phyloP scores from a whole-genome alignment of 2,888 invertebrate genomes.

The Oscheius sp. region DNA sequence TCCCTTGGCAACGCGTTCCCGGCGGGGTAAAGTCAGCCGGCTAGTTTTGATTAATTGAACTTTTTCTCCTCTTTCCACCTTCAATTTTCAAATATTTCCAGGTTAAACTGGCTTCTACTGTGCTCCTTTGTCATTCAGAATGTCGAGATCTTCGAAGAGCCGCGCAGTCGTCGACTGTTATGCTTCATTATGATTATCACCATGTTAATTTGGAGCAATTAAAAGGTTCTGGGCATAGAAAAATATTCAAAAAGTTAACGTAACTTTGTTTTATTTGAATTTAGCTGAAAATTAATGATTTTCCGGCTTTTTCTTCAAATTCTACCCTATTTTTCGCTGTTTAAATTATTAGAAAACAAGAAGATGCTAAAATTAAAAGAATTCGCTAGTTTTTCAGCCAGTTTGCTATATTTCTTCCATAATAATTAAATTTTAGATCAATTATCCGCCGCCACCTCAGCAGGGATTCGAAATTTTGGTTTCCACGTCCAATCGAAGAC shows the following conservation, averaged over 20 bases:
- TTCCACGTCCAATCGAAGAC: slow-evolving; percentile 55
- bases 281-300: no score
- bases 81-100: background rate
- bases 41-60: background rate
- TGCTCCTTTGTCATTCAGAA: slow-evolving; percentile 51
- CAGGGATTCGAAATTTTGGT: slow-evolving; percentile 49
- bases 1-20: slow-evolving; percentile 10
- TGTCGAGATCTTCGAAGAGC: slow-evolving; percentile 48
- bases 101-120: slow-evolving; percentile 39
- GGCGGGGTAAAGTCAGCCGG: no score
- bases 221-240: no score
- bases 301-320: no score
- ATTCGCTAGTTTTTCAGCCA: background rate
- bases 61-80: background rate
- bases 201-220: slow-evolving; percentile 36
- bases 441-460: slow-evolving; percentile 10
- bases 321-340: no score
- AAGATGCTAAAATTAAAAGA: no score
- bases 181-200: slow-evolving; percentile 40
- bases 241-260: no score
- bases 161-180: slow-evolving; percentile 39
- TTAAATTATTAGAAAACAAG: no score
- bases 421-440: slow-evolving; percentile 10
- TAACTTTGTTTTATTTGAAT: no score
- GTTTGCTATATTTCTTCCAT: background rate